Evolutionary conservation across 2,797 vertebrate genomes (phyloP).

Genomic region (Mormyrops boulengeri): DNA sequence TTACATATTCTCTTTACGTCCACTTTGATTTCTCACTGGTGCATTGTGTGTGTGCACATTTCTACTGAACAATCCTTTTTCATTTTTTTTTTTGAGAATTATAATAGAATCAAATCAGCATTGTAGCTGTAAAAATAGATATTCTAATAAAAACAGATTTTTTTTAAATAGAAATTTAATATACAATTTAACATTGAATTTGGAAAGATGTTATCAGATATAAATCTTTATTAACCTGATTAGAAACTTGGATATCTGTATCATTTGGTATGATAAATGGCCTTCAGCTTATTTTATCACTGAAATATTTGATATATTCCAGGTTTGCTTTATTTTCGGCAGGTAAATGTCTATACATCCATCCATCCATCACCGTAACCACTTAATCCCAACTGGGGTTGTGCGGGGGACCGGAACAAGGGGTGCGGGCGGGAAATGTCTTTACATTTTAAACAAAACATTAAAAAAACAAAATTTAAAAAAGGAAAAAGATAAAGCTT

Average conservation of each 20-base stretch:
- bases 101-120: neutral
- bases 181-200: neutral
- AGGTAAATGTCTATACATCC: neutral
- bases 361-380: neutral
- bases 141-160: neutral
- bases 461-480: neutral
- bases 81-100: neutral
- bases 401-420: neutral
- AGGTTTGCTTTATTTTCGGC: neutral
- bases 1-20: neutral
- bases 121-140: neutral
- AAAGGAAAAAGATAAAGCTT: conserved; percentile 28
- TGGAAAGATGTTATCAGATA: neutral
- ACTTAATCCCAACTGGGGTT: neutral
- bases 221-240: neutral
- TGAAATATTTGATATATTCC: neutral
- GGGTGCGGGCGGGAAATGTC: neutral
- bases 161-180: neutral
- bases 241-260: neutral
- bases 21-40: neutral
- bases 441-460: neutral
- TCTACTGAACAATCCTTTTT: neutral
- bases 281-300: neutral
- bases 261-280: neutral
- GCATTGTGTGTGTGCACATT: neutral